phyloP scores from a whole-genome alignment of 2,113 vertebrate species.

The Ursus arctos region DNA sequence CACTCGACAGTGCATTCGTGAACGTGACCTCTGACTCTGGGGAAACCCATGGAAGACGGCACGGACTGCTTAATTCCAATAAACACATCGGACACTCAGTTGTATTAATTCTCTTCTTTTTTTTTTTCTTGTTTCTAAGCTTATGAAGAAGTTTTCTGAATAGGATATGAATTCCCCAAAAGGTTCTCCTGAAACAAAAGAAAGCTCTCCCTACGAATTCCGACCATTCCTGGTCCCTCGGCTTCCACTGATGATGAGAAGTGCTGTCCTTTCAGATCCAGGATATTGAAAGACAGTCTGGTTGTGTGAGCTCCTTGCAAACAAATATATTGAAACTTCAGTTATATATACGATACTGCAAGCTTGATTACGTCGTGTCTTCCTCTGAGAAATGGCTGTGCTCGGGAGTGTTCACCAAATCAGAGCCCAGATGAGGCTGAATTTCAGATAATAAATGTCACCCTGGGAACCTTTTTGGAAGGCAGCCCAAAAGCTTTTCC shows the following conservation, averaged over 20 bases:
- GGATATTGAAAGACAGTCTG: not conserved
- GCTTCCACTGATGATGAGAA: not conserved
- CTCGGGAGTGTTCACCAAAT: not conserved
- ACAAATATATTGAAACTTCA: not conserved
- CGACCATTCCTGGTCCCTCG: too few relatives aligned
- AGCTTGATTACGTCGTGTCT: not conserved
- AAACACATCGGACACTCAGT: too few relatives aligned
- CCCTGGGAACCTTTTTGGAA: not conserved
- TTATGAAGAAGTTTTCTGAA: not conserved
- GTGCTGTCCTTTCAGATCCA: accelerated
- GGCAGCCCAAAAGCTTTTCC: not conserved
- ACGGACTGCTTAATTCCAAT: not conserved
- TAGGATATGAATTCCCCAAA: not conserved
- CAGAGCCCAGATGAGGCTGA: not conserved
- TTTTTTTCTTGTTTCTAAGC: not conserved
- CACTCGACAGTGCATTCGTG: not conserved
- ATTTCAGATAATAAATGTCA: not conserved
- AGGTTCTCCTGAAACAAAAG: not conserved
- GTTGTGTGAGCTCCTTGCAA: not conserved
- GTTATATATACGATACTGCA: not conserved
- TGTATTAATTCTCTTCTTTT: not conserved
- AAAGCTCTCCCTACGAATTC: too few relatives aligned
- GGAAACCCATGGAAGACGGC: not conserved
- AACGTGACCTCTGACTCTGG: not conserved
- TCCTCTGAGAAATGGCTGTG: not conserved